Conservation (phyloP, 2,797 vertebrate genomes). For the Melanotaenia boesemani region DNA sequence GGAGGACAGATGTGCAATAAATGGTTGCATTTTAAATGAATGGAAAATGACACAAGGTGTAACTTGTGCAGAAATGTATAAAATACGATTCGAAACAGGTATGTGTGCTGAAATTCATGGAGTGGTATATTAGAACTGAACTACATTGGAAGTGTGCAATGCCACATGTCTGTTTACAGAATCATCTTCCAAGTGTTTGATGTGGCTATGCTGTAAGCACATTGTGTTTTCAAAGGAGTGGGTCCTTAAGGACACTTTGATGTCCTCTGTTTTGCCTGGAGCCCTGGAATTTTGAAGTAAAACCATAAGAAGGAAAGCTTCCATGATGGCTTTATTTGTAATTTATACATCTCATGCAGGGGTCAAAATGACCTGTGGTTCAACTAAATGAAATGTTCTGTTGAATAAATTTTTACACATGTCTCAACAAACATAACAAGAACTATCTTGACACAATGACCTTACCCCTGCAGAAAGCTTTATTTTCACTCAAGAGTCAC, state of each 20-base stretch:
- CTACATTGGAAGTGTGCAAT: not conserved
- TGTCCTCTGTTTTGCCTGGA: slow-evolving; percentile 52
- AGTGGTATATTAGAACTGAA: not conserved
- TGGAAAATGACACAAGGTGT: not conserved
- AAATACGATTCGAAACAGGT: not conserved
- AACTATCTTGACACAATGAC: slow-evolving; percentile 20
- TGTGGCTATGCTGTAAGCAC: slow-evolving; percentile 44
- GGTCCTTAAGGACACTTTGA: slow-evolving; percentile 57
- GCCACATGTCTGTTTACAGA: slow-evolving; percentile 44
- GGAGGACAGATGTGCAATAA: not conserved
- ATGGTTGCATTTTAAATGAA: not conserved
- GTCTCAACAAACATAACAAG: not conserved
- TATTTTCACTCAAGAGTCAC: slow-evolving; percentile 27
- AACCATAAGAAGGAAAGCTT: not conserved
- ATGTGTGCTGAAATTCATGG: not conserved
- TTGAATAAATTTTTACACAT: slow-evolving; percentile 5
- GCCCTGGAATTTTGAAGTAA: slow-evolving; percentile 24
- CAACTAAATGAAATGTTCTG: slow-evolving; percentile 5
- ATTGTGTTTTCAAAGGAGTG: slow-evolving; percentile 36
- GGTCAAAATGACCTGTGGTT: slow-evolving; percentile 15
- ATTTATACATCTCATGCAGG: slow-evolving; percentile 14
- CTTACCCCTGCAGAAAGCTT: slow-evolving; percentile 35
- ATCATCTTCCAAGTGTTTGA: slow-evolving; percentile 42
- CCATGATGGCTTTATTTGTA: slow-evolving; percentile 21
- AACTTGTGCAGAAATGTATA: not conserved